Evolutionary conservation across 2,113 vertebrate species (phyloP).

Genomic region (Chloropsis hardwickii): DNA sequence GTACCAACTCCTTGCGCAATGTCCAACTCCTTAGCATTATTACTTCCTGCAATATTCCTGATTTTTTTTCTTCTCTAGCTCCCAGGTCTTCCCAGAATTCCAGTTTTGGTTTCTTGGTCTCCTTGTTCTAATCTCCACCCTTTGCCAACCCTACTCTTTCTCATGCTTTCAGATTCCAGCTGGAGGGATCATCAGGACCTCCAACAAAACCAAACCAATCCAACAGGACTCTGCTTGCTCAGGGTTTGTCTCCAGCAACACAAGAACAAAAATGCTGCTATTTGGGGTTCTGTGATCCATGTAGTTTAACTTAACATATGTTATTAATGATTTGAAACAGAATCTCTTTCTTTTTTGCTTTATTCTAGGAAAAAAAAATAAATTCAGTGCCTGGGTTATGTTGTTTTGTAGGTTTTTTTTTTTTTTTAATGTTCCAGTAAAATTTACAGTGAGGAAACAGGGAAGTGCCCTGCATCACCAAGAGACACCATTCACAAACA

Average conservation of each 20-base stretch:
- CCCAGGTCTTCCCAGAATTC: neutral
- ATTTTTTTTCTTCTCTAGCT: neutral
- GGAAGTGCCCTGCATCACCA: neutral
- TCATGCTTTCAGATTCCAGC: neutral
- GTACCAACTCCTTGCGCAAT: neutral
- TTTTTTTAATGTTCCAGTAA: neutral
- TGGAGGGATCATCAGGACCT: neutral
- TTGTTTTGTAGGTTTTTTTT: fast-evolving
- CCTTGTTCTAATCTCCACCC: neutral
- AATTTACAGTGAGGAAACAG: neutral
- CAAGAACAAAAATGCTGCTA: neutral
- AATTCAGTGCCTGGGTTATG: neutral
- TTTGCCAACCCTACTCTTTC: neutral
- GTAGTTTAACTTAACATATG: neutral
- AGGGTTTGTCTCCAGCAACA: neutral
- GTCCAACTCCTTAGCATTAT: neutral
- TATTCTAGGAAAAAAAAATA: neutral
- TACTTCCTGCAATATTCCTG: neutral
- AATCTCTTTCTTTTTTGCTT: neutral
- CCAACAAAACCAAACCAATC: neutral
- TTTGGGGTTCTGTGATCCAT: neutral
- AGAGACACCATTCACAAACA: neutral
- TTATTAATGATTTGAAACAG: neutral
- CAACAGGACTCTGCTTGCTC: neutral
- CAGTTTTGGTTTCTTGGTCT: neutral